These are phyloP conservation scores for Zaprionus inermis DNA, from an alignment of 1,140 invertebrate species.

Conservation along the genomic window DNA sequence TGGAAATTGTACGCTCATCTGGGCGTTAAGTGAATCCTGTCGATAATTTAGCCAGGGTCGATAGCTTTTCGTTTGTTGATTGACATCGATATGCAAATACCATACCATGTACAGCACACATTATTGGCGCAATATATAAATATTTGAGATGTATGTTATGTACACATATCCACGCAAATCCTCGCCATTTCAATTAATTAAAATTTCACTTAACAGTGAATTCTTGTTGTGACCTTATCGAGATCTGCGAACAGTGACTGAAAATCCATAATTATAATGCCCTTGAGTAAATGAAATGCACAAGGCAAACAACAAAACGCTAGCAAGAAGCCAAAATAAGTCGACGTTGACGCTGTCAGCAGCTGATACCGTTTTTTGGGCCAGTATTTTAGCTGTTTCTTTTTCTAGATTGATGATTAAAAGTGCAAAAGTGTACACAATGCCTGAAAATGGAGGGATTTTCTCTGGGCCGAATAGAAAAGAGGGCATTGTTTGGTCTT, in stretches of 20 bases:
- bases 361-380: constrained; percentile 22
- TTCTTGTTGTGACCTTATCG: constrained; percentile 19
- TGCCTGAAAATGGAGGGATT: constrained; percentile 14
- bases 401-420: constrained; percentile 40
- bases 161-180: background rate
- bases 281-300: constrained; percentile 33
- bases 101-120: background rate
- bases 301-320: constrained; percentile 20
- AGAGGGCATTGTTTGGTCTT: background rate
- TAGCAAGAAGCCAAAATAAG: constrained; percentile 15
- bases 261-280: constrained; percentile 40
- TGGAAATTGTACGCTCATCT: constrained; percentile 36
- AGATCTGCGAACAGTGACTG: constrained; percentile 23
- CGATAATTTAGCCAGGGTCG: constrained; percentile 28
- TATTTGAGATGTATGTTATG: background rate
- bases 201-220: constrained; percentile 11
- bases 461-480: background rate
- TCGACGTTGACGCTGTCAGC: background rate
- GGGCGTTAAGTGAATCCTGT: constrained; percentile 24
- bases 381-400: background rate
- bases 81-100: constrained; percentile 30
- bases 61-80: constrained; percentile 20
- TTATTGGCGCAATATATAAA: background rate
- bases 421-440: constrained; percentile 50
- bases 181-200: constrained; percentile 18